Percentiles rank a stretch among this genome's conserved stretches.
phyloP scores from a whole-genome alignment of 35 echinoderm and acorn worm species.

The Ophioderma brevispina region DNA sequence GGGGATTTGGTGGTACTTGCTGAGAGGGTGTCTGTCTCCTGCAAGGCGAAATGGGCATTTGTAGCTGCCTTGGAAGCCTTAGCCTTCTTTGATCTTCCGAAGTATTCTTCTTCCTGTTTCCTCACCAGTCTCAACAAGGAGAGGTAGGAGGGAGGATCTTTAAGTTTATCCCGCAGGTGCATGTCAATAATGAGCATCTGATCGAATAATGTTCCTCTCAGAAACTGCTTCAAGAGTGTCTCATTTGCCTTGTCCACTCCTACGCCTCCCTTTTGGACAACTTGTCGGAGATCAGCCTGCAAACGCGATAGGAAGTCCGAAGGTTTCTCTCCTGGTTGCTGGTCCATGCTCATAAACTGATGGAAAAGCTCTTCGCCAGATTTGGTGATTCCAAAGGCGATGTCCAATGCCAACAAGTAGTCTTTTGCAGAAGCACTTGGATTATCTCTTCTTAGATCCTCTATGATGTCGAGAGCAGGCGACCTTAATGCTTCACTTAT shows the following conservation, averaged over 20 bases:
- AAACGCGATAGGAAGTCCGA: slow-evolving; percentile 21
- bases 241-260: not conserved
- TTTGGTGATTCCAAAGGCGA: slow-evolving; percentile 44
- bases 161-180: slow-evolving; percentile 38
- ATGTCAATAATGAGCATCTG: slow-evolving; percentile 66
- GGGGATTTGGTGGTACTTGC: not conserved
- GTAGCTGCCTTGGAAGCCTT: not conserved
- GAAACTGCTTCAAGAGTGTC: slow-evolving; percentile 34
- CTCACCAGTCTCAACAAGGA: slow-evolving; percentile 3
- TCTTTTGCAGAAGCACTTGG: slow-evolving; percentile 44
- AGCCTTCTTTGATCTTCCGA: not conserved
- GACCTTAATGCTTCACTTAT: slow-evolving; percentile 54
- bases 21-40: not conserved
- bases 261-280: slow-evolving; percentile 23
- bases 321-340: slow-evolving; percentile 36
- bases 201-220: slow-evolving; percentile 55
- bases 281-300: slow-evolving; percentile 24
- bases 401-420: slow-evolving; percentile 44
- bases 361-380: slow-evolving; percentile 52
- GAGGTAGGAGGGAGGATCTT: slow-evolving; percentile 46
- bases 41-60: not conserved
- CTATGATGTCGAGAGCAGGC: slow-evolving; percentile 41
- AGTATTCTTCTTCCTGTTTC: slow-evolving; percentile 46
- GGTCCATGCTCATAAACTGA: slow-evolving; percentile 31
- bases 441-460: slow-evolving; percentile 49